A percentile compares a stretch with the other conserved stretches of the same genome.
phyloP scores from a whole-genome alignment of 2,113 vertebrate species.

The Platanista minor region DNA sequence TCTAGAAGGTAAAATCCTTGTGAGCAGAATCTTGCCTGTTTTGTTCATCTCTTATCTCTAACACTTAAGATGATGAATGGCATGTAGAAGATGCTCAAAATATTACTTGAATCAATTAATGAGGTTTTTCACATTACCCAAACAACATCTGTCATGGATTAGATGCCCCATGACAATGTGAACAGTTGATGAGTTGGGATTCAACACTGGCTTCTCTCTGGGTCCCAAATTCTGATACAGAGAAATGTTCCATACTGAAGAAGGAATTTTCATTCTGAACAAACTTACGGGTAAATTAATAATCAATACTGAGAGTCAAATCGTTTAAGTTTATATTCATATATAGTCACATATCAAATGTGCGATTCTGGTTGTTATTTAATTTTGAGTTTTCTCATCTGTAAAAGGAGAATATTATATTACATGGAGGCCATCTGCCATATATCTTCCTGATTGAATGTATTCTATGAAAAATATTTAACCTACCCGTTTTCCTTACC shows the following conservation, averaged over 20 bases:
- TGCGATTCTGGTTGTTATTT: neutral
- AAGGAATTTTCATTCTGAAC: neutral
- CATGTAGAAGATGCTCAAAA: neutral
- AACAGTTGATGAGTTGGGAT: neutral
- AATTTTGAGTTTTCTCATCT: neutral
- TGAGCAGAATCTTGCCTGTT: neutral
- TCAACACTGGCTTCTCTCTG: neutral
- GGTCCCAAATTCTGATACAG: neutral
- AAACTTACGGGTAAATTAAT: neutral
- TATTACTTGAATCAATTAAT: neutral
- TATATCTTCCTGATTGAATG: neutral
- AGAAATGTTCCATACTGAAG: neutral
- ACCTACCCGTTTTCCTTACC: neutral
- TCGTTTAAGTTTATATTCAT: neutral
- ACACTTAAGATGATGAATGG: neutral
- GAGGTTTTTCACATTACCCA: neutral
- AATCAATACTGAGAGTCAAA: neutral
- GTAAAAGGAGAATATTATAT: neutral
- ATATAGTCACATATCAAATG: neutral
- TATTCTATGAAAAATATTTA: neutral
- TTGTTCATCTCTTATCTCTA: neutral
- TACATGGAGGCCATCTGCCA: neutral
- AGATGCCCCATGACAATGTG: neutral
- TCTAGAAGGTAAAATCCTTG: neutral
- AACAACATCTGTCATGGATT: neutral